Base-by-base conservation (phyloP, 30 jellyfish, hydroid and myxozoan species). In the Aurelia sp. region DNA sequence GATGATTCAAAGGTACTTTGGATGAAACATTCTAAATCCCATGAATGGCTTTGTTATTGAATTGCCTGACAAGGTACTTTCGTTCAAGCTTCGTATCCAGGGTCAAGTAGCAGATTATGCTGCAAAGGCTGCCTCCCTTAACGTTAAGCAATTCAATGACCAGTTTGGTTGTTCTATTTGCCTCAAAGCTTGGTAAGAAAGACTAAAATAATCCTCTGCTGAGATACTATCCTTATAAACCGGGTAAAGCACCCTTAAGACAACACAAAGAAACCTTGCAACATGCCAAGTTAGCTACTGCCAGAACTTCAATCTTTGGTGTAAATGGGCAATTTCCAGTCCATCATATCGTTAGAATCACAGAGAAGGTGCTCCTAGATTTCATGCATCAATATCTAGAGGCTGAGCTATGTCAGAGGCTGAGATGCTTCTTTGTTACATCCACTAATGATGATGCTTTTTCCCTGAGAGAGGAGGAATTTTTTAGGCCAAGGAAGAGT, bases 151-250 rank as follows among this genome's bases (percentile, higher is more conserved):
- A 22, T 60, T 18, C 31, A 60, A 60, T 60, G 70, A 23, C 70
- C 11, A 60, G 9, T 60, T 60, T 60, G 70, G 70, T 4, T 60
- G 70, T 11, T 60, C 70, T 19, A 60, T 60, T 60, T 60, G 70
- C 31, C 31, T 60, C 9, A 68, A 67, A 67, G 52, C 78, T n/a
- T n/a, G 78, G 78, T 67, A 30, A 67, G 51, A 67, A 67, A 30
- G 23, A 67, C 21, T 1, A 68, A 30, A 68, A 67, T 17, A 67
- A 67, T 35, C 78, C 68, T n/a, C 67, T 67, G 11, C 21, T 67
- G 51, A 67, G 78, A 50, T 18, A 13, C 17, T 67, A 67, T 30
- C 78, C 78, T 33, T 18, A 67, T 30, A 67, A 67, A 67, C 51
- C 51, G 19, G 12, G 23, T 21, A 67, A 67, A 30, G 78, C 78